These are phyloP conservation scores for Actinemys pallida DNA, from an alignment of 2,113 vertebrate species.

Conservation along the genomic window DNA sequence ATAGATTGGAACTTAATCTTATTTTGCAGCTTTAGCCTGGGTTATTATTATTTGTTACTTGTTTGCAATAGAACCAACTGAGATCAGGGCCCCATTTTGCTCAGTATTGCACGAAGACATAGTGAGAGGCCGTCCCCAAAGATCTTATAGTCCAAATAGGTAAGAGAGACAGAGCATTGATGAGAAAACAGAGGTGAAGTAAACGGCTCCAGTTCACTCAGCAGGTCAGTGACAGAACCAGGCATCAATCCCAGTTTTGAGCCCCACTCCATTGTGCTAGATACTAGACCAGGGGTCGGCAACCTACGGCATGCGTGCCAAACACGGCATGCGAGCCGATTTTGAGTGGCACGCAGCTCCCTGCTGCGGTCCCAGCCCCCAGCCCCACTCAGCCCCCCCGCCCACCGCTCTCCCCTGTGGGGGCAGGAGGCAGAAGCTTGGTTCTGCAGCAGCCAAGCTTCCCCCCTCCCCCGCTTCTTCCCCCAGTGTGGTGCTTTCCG, in stretches of 20 bases:
- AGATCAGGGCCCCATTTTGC: not conserved
- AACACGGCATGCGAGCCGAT: too few relatives aligned
- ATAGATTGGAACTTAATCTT: not conserved
- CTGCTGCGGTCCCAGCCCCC: too few relatives aligned
- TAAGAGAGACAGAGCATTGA: not conserved
- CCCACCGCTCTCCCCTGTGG: too few relatives aligned
- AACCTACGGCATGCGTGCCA: too few relatives aligned
- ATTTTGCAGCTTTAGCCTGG: not conserved
- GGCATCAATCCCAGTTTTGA: not conserved
- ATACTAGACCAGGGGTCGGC: not conserved
- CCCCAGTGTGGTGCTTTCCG: too few relatives aligned
- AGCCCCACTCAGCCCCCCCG: too few relatives aligned
- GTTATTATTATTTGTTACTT: too few relatives aligned
- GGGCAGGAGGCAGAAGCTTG: too few relatives aligned
- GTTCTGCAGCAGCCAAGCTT: too few relatives aligned
- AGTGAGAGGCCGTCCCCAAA: not conserved
- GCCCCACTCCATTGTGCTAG: not conserved
- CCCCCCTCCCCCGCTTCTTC: too few relatives aligned
- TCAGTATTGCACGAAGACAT: not conserved
- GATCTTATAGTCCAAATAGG: not conserved
- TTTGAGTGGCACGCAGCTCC: too few relatives aligned
- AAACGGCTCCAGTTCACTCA: not conserved
- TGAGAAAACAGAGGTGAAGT: not conserved
- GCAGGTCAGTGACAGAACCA: not conserved
- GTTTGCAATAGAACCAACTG: too few relatives aligned